phyloP scores from a whole-genome alignment of 1,140 invertebrate genomes.

The Laodelphax striatellus region DNA sequence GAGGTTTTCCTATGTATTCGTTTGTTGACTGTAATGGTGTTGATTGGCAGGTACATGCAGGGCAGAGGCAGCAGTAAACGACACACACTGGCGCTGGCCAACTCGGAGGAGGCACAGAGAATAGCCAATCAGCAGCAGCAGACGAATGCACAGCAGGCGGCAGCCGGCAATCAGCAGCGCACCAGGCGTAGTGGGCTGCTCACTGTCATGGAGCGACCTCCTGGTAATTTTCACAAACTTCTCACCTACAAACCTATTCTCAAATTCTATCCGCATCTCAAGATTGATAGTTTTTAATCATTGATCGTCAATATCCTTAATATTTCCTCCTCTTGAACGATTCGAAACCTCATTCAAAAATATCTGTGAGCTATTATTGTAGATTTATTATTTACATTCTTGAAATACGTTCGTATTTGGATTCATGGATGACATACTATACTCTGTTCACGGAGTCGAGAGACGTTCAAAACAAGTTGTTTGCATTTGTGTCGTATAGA shows the following conservation, averaged over 20 bases:
- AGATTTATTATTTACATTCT: no score
- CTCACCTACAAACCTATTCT: not conserved
- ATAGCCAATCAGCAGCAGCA: conserved; percentile 31
- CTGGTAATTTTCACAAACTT: conserved; percentile 45
- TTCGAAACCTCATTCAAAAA: no score
- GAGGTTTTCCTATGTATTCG: no score
- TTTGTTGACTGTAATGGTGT: no score
- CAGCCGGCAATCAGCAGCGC: conserved; percentile 29
- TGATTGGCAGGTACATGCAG: conserved; percentile 51
- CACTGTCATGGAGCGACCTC: conserved; percentile 73
- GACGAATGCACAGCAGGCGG: conserved; percentile 32
- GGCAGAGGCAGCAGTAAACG: conserved; percentile 51
- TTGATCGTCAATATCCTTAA: no score
- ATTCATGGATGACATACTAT: no score
- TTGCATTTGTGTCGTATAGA: no score
- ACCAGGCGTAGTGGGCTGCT: conserved; percentile 64
- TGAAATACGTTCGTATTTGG: no score
- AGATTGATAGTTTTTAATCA: not conserved
- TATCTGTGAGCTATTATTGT: no score
- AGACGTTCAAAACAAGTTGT: no score
- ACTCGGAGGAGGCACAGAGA: conserved; percentile 41
- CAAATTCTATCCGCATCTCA: not conserved
- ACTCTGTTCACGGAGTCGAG: no score
- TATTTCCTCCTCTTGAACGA: no score
- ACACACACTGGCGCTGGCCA: conserved; percentile 48